A percentile compares a stretch with the other conserved stretches of the same genome.
Evolutionary conservation across 2,113 vertebrate species (phyloP).

Genomic region (Fregetta grallaria): DNA sequence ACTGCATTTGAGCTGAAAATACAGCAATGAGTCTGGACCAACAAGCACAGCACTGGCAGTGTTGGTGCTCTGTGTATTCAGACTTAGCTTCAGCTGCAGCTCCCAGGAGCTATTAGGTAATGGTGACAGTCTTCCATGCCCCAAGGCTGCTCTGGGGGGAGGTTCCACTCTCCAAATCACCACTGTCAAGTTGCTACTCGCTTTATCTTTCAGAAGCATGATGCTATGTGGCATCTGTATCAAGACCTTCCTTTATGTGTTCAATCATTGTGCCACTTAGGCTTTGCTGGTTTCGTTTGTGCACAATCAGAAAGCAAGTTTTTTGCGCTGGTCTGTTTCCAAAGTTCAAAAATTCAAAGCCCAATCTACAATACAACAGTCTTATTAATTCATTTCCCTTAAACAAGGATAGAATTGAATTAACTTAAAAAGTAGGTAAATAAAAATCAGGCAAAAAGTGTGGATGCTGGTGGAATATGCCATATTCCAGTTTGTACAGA

Average conservation of each 20-base stretch:
- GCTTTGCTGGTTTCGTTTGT: background rate
- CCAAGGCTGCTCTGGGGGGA: background rate
- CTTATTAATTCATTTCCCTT: background rate
- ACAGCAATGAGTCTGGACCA: background rate
- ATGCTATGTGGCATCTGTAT: background rate
- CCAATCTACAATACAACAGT: background rate
- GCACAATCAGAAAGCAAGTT: background rate
- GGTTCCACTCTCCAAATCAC: background rate
- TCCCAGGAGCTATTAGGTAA: background rate
- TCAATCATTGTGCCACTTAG: background rate
- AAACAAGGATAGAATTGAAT: background rate
- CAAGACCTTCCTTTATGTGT: background rate
- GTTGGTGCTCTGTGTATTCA: background rate
- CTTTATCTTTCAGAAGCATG: background rate
- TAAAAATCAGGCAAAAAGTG: background rate
- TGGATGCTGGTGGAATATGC: background rate
- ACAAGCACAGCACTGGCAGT: background rate
- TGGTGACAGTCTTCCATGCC: fast-evolving
- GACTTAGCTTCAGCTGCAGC: background rate
- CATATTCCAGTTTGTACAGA: background rate
- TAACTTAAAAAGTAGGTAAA: background rate
- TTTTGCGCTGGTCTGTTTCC: background rate
- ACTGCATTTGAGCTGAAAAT: background rate
- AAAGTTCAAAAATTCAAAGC: background rate
- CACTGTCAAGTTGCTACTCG: background rate